Base-by-base conservation (phyloP, 2,888 invertebrate species). In the Apodemia mormo region DNA sequence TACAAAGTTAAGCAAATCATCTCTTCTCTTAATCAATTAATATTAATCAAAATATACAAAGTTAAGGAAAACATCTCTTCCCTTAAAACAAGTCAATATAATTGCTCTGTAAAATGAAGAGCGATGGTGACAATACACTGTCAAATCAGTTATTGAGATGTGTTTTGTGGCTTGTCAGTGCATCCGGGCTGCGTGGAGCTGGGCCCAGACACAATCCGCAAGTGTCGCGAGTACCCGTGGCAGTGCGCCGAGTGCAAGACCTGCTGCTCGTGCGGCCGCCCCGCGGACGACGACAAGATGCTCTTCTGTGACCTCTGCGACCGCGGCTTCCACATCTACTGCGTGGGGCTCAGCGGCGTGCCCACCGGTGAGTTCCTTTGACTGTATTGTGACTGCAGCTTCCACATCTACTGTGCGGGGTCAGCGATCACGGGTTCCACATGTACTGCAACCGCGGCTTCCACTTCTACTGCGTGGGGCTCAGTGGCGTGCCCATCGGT, bases 301-400 rank as follows among this genome's bases (percentile, higher is more conserved):
- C 94, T 98, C 82, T 98, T 97, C 91, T 99, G 98, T 88, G 98
- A 98, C 88, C 96, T 97, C 82, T 99, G 98, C 91, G 98, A 98
- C 92, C 94, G 98, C 83, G 98, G 98, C 89, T 98, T 97, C 91
- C 98, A 98, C 86, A 97, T 97, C 76, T 97, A 97, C 92, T 99
- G 98, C 90, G 97, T 98, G 69, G 97, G 97, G 7, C 88, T 98
- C 64, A 94, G 95, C 73, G 94, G 95, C 73, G 96, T 98, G 79
- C 98, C 98, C 5, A 95, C 95, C 75, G 98, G 98, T 95, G 74
- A 81, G 86, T 81, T 8, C 29, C 10, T 22, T 29, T 29, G 4
- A 7, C n/a, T 4, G 45, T 43, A 37, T 94, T 98, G 82, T 22
- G 98, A 99, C 92, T 94, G 98, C 83, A 98, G 98, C 89, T 98